phyloP scores from a whole-genome alignment of 2,797 vertebrate species.

The Microctenopoma lineatum region DNA sequence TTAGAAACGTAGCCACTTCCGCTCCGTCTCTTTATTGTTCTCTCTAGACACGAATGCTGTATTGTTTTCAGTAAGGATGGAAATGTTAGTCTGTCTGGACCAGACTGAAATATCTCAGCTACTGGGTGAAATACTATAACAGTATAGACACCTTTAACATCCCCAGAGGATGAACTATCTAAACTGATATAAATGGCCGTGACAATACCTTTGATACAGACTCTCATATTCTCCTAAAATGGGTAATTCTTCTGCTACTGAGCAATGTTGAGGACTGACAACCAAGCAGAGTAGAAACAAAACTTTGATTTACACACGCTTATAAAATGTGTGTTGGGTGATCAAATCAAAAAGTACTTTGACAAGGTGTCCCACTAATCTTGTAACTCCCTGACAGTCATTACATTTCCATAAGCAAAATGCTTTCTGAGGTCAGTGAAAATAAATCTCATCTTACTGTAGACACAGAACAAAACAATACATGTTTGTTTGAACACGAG shows the following conservation, averaged over 20 bases:
- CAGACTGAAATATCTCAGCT: conserved; percentile 10
- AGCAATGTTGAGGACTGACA: too few relatives aligned
- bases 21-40: conserved; percentile 15
- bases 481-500: conserved; percentile 17
- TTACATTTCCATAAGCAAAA: conserved; percentile 14
- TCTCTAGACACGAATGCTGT: background rate
- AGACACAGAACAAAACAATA: conserved; percentile 11
- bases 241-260: too few relatives aligned
- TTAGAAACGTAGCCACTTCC: conserved; percentile 17
- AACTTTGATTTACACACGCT: too few relatives aligned
- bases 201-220: too few relatives aligned
- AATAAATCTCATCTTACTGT: conserved; percentile 22
- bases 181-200: too few relatives aligned
- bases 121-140: background rate
- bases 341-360: too few relatives aligned
- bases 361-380: too few relatives aligned
- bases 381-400: background rate
- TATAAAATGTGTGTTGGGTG: too few relatives aligned
- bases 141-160: background rate
- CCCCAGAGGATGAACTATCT: conserved; percentile 2
- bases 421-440: conserved; percentile 10
- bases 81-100: background rate
- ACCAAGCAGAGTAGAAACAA: too few relatives aligned
- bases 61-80: background rate
- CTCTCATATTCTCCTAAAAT: too few relatives aligned